Conservation (phyloP, 2,888 invertebrate species). For the Pristionchus exspectatus region DNA sequence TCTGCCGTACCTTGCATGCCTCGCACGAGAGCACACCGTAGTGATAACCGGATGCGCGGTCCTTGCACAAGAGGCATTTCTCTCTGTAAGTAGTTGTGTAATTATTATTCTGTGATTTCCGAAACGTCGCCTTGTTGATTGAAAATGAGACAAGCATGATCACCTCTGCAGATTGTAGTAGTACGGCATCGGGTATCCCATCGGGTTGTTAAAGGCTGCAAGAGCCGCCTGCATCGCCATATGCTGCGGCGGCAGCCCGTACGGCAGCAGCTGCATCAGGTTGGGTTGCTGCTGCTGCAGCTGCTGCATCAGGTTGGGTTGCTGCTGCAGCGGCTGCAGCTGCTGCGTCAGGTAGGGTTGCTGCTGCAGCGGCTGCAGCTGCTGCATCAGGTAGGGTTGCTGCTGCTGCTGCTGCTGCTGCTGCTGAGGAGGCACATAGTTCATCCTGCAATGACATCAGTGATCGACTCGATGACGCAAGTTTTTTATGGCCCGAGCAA, state of each 20-base stretch:
- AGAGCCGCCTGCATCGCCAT: constrained; percentile 6
- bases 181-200: constrained; percentile 54
- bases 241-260: neutral
- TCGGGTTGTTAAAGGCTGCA: constrained; percentile 57
- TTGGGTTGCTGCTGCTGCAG: neutral
- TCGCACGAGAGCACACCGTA: constrained; percentile 76
- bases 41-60: constrained; percentile 76
- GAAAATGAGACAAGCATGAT: constrained; percentile 44
- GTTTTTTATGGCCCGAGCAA: too few relatives aligned
- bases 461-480: too few relatives aligned
- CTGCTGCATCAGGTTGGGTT: constrained; percentile 23
- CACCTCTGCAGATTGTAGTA: neutral
- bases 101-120: neutral
- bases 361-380: too few relatives aligned
- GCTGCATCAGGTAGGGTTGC: too few relatives aligned
- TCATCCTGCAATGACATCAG: too few relatives aligned
- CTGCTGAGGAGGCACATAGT: too few relatives aligned
- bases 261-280: too few relatives aligned
- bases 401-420: too few relatives aligned
- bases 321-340: too few relatives aligned
- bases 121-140: neutral
- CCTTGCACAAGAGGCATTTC: constrained; percentile 71
- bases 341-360: too few relatives aligned
- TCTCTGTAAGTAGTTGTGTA: neutral
- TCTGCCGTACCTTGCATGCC: constrained; percentile 71